phyloP scores from a whole-genome alignment of 2,888 invertebrate genomes.

The Drosophila setosimentum region DNA sequence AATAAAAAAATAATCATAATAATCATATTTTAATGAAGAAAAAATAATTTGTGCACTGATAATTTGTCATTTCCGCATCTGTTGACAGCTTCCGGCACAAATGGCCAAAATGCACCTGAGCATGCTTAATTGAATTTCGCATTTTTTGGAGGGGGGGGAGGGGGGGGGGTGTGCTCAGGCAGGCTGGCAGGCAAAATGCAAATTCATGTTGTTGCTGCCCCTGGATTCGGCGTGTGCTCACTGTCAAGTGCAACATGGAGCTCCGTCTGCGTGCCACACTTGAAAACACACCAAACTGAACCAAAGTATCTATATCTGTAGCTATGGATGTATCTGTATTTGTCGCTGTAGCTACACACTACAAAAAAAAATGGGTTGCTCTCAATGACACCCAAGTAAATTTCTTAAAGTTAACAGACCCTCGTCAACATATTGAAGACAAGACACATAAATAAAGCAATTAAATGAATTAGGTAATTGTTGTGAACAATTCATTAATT shows the following conservation, averaged over 20 bases:
- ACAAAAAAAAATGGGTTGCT: neutral
- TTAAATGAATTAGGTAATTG: neutral
- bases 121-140: constrained; percentile 71
- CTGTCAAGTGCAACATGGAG: constrained; percentile 59
- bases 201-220: constrained; percentile 22
- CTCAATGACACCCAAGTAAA: neutral
- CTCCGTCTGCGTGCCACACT: constrained; percentile 54
- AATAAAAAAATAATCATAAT: neutral
- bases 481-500: neutral
- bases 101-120: constrained; percentile 61
- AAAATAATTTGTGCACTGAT: constrained; percentile 44
- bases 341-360: neutral
- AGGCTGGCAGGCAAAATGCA: constrained; percentile 17
- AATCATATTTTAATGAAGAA: constrained; percentile 15
- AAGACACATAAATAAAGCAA: neutral
- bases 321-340: constrained; percentile 1
- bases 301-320: constrained; percentile 20
- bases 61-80: constrained; percentile 57
- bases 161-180: neutral
- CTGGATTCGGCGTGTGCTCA: constrained; percentile 49
- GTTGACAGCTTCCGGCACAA: constrained; percentile 50
- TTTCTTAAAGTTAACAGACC: too few species aligned
- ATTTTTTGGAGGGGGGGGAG: constrained; percentile 19
- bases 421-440: neutral
- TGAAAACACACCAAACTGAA: constrained; percentile 52